phyloP scores from a whole-genome alignment of 2,797 vertebrate species.

The Jordanella pulchra region DNA sequence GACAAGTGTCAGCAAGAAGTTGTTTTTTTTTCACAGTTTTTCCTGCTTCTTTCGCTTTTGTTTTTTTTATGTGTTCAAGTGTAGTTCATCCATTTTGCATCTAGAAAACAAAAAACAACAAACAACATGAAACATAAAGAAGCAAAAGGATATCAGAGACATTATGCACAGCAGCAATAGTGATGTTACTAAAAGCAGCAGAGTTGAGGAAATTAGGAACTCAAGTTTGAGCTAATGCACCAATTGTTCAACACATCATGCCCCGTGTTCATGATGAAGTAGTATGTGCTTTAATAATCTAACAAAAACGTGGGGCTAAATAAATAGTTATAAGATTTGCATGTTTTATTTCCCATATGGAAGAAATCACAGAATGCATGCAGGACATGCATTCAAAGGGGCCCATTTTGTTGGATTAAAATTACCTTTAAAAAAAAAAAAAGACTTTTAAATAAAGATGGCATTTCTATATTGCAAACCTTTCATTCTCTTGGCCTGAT shows the following conservation, averaged over 20 bases:
- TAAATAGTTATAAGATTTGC: neutral
- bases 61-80: slow-evolving; percentile 43
- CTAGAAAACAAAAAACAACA: slow-evolving; percentile 21
- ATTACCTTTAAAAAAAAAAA: neutral
- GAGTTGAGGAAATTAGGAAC: slow-evolving; percentile 26
- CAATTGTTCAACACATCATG: neutral
- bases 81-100: slow-evolving; percentile 58
- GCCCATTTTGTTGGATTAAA: neutral
- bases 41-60: slow-evolving; percentile 19
- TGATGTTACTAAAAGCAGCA: neutral
- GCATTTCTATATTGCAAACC: neutral
- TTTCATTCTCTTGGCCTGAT: neutral
- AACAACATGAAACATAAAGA: slow-evolving; percentile 23
- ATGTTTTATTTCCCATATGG: neutral
- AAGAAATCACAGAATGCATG: neutral
- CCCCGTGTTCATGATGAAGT: neutral
- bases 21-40: slow-evolving; percentile 18
- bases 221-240: neutral
- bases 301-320: neutral
- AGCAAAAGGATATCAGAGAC: slow-evolving; percentile 4
- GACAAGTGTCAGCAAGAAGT: slow-evolving; percentile 18
- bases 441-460: neutral
- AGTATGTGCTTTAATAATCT: too few species aligned
- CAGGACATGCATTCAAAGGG: neutral
- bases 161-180: neutral